These are phyloP conservation scores for Piaya cayana DNA, from an alignment of 2,113 vertebrate genomes.

Conservation along the genomic window DNA sequence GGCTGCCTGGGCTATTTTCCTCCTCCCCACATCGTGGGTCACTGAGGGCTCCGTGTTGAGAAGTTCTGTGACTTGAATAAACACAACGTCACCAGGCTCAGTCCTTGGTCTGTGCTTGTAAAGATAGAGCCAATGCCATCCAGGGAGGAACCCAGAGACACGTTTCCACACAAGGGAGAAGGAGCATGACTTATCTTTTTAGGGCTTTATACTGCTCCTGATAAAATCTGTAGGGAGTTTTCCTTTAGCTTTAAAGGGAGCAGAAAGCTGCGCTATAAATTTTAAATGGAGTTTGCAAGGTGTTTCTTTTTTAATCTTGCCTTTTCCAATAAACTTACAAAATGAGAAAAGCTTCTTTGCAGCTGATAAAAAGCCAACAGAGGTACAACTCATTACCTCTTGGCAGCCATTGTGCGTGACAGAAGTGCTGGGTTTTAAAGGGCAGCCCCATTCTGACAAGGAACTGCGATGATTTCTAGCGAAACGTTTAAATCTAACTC, in stretches of 20 bases:
- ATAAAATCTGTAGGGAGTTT: slow-evolving; percentile 26
- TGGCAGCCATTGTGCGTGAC: background rate
- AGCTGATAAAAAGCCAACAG: background rate
- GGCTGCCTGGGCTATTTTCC: background rate
- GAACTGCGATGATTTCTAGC: background rate
- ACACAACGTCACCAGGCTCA: background rate
- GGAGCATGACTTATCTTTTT: background rate
- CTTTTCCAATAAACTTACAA: slow-evolving; percentile 1
- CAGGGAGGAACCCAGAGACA: background rate
- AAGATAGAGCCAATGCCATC: background rate
- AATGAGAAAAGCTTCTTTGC: background rate
- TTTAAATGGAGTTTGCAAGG: background rate
- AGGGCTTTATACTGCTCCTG: background rate
- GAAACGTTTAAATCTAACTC: slow-evolving; percentile 26
- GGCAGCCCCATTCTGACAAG: background rate
- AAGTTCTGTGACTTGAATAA: background rate
- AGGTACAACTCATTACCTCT: background rate
- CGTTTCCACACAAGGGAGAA: background rate
- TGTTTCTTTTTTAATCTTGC: background rate
- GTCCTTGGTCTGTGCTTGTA: background rate
- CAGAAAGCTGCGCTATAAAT: background rate
- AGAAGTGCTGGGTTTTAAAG: background rate
- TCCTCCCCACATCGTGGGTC: background rate
- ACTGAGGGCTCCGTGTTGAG: background rate
- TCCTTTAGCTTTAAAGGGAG: slow-evolving; percentile 3